phyloP scores from a whole-genome alignment of 2,797 vertebrate genomes.

The Gila robusta region DNA sequence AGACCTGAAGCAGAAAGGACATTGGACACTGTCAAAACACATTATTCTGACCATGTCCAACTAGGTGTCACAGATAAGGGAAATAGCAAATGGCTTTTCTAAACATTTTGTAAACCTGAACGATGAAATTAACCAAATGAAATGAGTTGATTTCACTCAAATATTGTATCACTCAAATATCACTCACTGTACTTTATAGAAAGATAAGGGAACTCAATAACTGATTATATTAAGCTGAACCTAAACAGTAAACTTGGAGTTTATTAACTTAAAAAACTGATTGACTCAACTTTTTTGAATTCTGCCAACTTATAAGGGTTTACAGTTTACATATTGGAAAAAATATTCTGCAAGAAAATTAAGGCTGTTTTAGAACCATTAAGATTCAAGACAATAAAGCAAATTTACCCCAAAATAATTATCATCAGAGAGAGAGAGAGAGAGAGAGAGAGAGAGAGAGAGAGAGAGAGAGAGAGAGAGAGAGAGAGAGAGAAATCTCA shows the following conservation, averaged over 20 bases:
- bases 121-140: not conserved
- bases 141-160: not conserved
- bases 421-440: not conserved
- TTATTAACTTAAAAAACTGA: not conserved
- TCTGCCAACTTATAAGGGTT: not conserved
- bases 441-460: too few species aligned
- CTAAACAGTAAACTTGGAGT: not conserved
- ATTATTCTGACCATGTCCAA: constrained; percentile 34
- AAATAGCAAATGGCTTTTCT: constrained; percentile 1
- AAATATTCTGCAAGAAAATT: not conserved
- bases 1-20: constrained; percentile 38
- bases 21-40: constrained; percentile 42
- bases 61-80: constrained; percentile 1
- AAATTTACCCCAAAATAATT: not conserved
- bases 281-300: not conserved
- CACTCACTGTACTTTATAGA: too few species aligned
- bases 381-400: not conserved
- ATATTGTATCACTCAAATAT: not conserved
- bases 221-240: not conserved
- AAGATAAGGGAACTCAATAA: not conserved
- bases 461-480: too few species aligned
- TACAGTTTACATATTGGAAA: not conserved
- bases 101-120: not conserved
- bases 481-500: too few species aligned
- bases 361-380: not conserved